Evolutionary conservation across 2,888 invertebrate genomes (phyloP), one percentile per base, ranked within the genome.

Genomic region (Isotomurus palustris): DNA sequence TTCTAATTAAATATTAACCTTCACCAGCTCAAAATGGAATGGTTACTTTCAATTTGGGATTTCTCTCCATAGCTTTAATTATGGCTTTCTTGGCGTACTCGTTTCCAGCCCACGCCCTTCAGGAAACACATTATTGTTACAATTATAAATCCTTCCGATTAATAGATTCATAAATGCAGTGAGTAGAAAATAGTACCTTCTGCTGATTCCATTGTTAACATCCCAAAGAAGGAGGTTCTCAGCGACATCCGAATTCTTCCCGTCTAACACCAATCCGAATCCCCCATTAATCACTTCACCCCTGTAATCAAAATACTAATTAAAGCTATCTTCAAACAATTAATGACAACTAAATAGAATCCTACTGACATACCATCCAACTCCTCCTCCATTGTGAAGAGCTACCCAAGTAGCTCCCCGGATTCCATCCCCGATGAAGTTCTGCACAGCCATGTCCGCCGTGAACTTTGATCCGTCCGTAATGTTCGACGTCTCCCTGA

Each of bases 251-350:
- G 73, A 76, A 5, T 80, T 78, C 2, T 76, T 73, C 35, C 83
- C 83, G 72, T 83, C 82, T 28, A 83, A 73, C 1, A 83, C 75
- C 52, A 83, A 72, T 6, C 83, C 83, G 72, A 83, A 83, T 14
- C 82, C 82, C 14, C 83, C 83, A 72, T 83, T 83, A 14, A 81
- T 79, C 3, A 79, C 82, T 72, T 83, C 82, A n/a, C 82, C 82
- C 81, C 81, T 74, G 43, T 4, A 67, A 56, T 47, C 21, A 43
- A 14, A 38, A 4, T 38, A 5, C 19, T 17, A n/a, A 40, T 38
- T 38, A 40, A 29, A 21, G 19, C n/a, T 25, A 21, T 21, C 22
- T 48, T 14, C 6, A 25, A 28, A 27, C 10, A 48, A 48, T 36
- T 21, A 10, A 19, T 28, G 19, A 8, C 44, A 21, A 8, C 44